These are phyloP conservation scores for Eleutherodactylus coqui DNA, from an alignment of 2,797 vertebrate species.

Conservation along the genomic window DNA sequence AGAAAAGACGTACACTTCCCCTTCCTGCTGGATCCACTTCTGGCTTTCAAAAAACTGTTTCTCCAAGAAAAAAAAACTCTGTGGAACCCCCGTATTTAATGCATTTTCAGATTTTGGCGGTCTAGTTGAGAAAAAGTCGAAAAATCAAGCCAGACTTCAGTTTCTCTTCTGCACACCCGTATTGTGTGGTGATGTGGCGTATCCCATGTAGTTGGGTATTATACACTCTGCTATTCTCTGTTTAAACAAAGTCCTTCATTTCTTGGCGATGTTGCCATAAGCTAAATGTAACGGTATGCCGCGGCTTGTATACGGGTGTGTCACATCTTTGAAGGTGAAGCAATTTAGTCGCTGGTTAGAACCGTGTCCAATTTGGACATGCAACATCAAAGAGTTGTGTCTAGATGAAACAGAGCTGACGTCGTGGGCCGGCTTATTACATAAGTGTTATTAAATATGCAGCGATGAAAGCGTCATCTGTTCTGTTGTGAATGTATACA, in stretches of 20 bases:
- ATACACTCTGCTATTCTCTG: no score
- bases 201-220: no score
- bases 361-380: not conserved
- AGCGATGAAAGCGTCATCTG: not conserved
- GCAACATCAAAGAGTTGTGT: constrained; percentile 4
- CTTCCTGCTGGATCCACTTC: no score
- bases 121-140: no score
- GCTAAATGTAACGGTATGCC: not conserved
- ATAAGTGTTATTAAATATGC: constrained; percentile 12
- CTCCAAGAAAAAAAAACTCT: no score
- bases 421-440: not conserved
- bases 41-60: no score
- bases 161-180: no score
- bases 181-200: no score
- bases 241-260: not conserved
- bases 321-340: not conserved
- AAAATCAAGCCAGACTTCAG: no score
- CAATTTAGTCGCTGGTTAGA: not conserved
- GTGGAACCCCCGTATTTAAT: no score
- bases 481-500: not conserved
- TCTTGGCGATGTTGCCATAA: not conserved
- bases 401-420: not conserved
- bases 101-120: no score
- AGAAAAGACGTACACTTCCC: no score
- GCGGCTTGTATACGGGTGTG: not conserved